Conservation (phyloP, 2,113 vertebrate species). For the Neolamprologus tretocephalus region DNA sequence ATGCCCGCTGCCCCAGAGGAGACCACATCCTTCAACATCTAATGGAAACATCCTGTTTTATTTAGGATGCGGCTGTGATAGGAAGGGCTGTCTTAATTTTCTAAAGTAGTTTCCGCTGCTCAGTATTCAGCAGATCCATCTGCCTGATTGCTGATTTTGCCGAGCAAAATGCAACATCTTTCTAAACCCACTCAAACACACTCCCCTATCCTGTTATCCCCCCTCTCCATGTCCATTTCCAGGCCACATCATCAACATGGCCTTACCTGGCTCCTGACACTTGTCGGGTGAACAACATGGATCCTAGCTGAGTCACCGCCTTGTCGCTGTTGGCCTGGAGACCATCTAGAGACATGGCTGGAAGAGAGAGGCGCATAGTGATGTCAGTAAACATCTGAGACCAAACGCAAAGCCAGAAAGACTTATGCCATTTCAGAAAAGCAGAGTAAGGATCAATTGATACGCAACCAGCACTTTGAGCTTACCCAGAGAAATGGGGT, state of each 20-base stretch:
- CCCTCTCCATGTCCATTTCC: neutral
- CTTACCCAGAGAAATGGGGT: constrained; percentile 94
- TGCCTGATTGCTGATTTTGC: constrained; percentile 4
- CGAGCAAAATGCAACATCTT: neutral
- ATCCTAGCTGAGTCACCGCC: constrained; percentile 89
- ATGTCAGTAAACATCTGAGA: neutral
- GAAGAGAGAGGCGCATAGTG: neutral
- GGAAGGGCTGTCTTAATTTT: constrained; percentile 11
- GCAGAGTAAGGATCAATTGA: neutral
- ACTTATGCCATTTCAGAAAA: neutral
- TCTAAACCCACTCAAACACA: neutral
- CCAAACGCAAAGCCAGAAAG: neutral
- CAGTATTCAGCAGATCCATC: constrained; percentile 20
- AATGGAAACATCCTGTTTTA: constrained; percentile 12
- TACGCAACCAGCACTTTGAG: neutral
- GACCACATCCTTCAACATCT: neutral
- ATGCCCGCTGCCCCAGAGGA: neutral
- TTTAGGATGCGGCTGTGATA: neutral
- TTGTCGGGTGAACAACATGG: constrained; percentile 97
- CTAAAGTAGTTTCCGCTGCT: constrained; percentile 20
- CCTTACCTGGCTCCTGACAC: constrained; percentile 93
- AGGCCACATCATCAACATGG: neutral
- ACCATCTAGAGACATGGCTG: constrained; percentile 85
- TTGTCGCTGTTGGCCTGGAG: constrained; percentile 67
- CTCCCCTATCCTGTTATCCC: neutral